A percentile compares a stretch with the other conserved stretches of the same genome.
Evolutionary conservation across 1,140 invertebrate genomes (phyloP).

Genomic region (Nephotettix cincticeps): DNA sequence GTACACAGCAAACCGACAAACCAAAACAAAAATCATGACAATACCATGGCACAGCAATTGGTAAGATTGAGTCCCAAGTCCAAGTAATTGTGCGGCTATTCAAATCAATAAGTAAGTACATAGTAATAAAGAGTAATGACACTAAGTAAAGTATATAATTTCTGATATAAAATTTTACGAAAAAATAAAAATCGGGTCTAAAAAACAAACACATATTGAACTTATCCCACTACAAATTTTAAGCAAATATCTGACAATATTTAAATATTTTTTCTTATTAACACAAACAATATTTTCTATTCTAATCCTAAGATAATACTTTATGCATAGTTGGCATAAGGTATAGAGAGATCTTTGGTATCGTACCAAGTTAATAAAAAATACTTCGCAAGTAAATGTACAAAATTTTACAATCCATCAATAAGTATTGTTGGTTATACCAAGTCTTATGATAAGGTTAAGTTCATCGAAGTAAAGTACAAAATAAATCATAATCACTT

Average conservation of each 20-base stretch:
- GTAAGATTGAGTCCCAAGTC: constrained; percentile 4
- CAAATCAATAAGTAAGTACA: no score
- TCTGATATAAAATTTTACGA: no score
- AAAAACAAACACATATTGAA: no score
- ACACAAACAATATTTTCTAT: constrained; percentile 15
- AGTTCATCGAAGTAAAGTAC: not conserved
- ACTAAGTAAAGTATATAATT: no score
- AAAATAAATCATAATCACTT: not conserved
- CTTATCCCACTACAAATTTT: no score
- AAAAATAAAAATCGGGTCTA: no score
- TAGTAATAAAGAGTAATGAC: no score
- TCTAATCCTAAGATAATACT: constrained; percentile 9
- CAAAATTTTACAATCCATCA: constrained; percentile 3
- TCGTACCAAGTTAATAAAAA: constrained; percentile 6
- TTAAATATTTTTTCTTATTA: not conserved
- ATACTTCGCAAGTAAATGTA: not conserved
- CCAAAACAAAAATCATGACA: not conserved
- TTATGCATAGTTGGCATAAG: not conserved
- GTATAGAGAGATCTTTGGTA: constrained; percentile 18
- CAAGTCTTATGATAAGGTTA: not conserved
- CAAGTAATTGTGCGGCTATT: not conserved
- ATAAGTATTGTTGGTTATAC: not conserved
- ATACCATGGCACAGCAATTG: constrained; percentile 4
- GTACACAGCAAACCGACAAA: no score
- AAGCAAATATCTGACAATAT: no score